Base-by-base conservation (phyloP, 2,888 invertebrate genomes). In the Odontomyia ornata region DNA sequence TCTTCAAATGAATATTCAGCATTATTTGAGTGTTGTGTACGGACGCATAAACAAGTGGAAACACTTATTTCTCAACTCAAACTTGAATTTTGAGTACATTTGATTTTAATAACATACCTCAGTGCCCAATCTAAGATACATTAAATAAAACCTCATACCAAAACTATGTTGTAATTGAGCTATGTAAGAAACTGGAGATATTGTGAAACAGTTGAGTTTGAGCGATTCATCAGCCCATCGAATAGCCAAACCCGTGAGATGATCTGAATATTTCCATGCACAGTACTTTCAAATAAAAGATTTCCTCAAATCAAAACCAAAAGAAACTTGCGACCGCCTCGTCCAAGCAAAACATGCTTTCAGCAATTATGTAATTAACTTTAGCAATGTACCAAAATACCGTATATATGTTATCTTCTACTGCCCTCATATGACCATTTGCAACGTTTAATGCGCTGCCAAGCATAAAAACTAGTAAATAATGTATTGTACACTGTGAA, bases 111-210 rank as follows among this genome's bases (percentile, higher is more conserved):
- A 52, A 52, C 9, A 71, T 28, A 56, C 52, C 56, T 72, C 27
- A 56, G 72, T 56, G 72, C 72, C 72, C 72, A 72, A 28, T 56
- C 72, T 28, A 56, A 72, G 56, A 72, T 28, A 71, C 9, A 47
- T 69, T 69, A 36, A 36, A 36, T 36, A 36, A 36, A 36, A 36
- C 36, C 36, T 5, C 36, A 36, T 36, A 9, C 36, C 36, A 36
- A 36, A 36, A 36, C 36, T 5, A 36, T 5, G 36, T 36, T 9
- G 36, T 36, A 3, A 36, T 36, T 36, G 36, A 36, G 36, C 36
- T 36, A 36, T 36, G 9, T 9, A 3, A 36, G 36, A 36, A 36
- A 9, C 3, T 36, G 36, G 3, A 52, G 52, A 52, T 52, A 4
- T 52, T 52, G 4, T 52, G n/a, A 15, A 15, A 18, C 3, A n/a